Evolutionary conservation across 64 coral and sea anemone genomes (phyloP).

Genomic region (Orbicella faveolata): DNA sequence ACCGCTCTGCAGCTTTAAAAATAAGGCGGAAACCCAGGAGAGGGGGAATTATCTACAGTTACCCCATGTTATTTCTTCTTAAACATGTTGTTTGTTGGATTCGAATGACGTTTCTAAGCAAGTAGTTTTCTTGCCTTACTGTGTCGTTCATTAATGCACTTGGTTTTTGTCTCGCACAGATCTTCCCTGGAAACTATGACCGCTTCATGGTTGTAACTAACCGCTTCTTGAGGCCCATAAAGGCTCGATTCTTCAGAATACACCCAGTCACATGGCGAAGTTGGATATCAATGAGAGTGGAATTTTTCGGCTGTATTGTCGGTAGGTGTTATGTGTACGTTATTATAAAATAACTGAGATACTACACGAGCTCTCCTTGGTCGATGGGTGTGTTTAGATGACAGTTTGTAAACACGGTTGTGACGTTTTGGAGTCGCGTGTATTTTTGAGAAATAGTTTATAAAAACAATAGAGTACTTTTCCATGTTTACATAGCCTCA

Average conservation of each 20-base stretch:
- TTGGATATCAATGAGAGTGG: slow-evolving; percentile 86
- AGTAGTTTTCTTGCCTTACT: neutral
- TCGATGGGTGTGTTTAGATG: too few relatives aligned
- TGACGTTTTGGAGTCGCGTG: too few relatives aligned
- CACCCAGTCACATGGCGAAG: slow-evolving; percentile 60
- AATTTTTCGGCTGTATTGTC: slow-evolving; percentile 79
- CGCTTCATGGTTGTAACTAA: slow-evolving; percentile 49
- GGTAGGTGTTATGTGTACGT: slow-evolving; percentile 31
- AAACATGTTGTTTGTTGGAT: neutral
- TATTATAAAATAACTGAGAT: too few relatives aligned
- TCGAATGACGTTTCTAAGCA: neutral
- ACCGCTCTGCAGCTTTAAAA: neutral
- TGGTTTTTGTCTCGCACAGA: slow-evolving; percentile 1
- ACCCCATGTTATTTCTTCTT: neutral
- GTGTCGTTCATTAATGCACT: neutral
- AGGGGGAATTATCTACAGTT: neutral
- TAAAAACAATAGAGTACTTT: too few relatives aligned
- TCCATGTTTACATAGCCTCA: too few relatives aligned
- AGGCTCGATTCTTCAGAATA: slow-evolving; percentile 66
- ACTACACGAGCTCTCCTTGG: too few relatives aligned
- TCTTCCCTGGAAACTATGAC: slow-evolving; percentile 71
- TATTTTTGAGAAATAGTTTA: too few relatives aligned
- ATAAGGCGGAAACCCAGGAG: neutral
- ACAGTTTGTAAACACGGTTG: too few relatives aligned
- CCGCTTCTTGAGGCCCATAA: slow-evolving; percentile 43